Base-by-base conservation (phyloP, 2,888 invertebrate species). In the Scaptodrosophila latifasciaeformis region DNA sequence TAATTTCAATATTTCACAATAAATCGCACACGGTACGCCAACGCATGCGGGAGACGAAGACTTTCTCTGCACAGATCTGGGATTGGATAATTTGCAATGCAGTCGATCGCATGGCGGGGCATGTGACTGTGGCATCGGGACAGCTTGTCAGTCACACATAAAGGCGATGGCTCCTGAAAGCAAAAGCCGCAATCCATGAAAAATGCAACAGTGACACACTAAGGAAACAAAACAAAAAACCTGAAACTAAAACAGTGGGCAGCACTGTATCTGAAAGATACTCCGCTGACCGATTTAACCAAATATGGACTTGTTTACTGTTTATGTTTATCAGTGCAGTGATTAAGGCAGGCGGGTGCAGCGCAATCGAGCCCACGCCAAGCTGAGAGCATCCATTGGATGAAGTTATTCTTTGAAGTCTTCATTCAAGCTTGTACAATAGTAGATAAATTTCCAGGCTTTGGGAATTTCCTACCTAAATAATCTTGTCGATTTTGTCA, bases 1-100 rank as follows among this genome's bases (percentile, higher is more conserved):
- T 72, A 78, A 72, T 72, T 72, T 72, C 66, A 72, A 72, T 72
- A 72, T 79, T 79, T 72, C 76, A 72, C 72, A 78, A 72, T 75
- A 71, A 75, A 61, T 75, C 71, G 68, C 54, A 65, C 68, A 65
- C 68, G 71, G 15, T 10, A 37, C 37, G 37, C 75, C 71, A 71
- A 77, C 70, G 75, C 71, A 65, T 13, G 59, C 47, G 39, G n/a
- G n/a, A n/a, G 51, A 39, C 17, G 31, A 2, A 42, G 51, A 62
- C 57, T 62, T 56, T 57, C 51, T 37, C 54, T 47, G 10, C 5
- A 12, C 46, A 24, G 47, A 50, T 21, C 55, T 31, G 30, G 52
- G 30, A 39, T 39, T 49, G 37, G 60, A 78, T 78, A 75, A 78
- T 78, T 78, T 71, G 79, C 78, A 70, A 65, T 60, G 75, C 67